These are phyloP conservation scores for Gibbula magus DNA, from an alignment of 2,888 invertebrate genomes.

Conservation along the genomic window DNA sequence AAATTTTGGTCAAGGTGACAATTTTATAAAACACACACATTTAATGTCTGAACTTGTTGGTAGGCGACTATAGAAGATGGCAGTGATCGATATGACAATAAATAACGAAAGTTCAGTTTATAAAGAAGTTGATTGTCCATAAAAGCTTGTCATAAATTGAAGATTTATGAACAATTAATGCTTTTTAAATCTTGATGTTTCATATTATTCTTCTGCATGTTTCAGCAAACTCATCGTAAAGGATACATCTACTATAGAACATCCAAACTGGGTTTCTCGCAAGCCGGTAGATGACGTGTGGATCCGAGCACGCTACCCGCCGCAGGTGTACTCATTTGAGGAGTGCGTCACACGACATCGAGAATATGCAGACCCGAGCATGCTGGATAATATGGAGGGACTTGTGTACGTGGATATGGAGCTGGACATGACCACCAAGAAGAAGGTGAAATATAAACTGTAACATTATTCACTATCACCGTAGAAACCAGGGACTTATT, in stretches of 20 bases:
- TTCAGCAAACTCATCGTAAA: not conserved
- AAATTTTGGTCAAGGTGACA: too few relatives aligned
- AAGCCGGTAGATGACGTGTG: constrained; percentile 67
- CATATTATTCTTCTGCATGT: not conserved
- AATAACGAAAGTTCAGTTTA: not conserved
- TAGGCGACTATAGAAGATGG: too few relatives aligned
- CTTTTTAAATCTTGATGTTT: not conserved
- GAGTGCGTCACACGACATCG: constrained; percentile 62
- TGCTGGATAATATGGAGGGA: constrained; percentile 64
- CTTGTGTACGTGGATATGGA: constrained; percentile 59
- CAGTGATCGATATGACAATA: too few relatives aligned
- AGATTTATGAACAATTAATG: too few relatives aligned
- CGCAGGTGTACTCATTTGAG: constrained; percentile 48
- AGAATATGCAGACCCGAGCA: constrained; percentile 66
- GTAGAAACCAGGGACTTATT: too few relatives aligned
- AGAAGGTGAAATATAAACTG: constrained; percentile 59
- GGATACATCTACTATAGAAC: not conserved
- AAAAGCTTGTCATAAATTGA: too few relatives aligned
- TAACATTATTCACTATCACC: too few relatives aligned
- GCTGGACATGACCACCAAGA: constrained; percentile 64
- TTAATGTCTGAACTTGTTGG: too few relatives aligned
- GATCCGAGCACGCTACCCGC: constrained; percentile 58
- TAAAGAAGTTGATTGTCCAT: not conserved
- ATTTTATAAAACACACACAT: too few relatives aligned
- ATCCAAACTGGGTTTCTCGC: constrained; percentile 14